These are phyloP conservation scores for Smutsia gigantea DNA, from an alignment of 2,797 vertebrate species.

Conservation along the genomic window DNA sequence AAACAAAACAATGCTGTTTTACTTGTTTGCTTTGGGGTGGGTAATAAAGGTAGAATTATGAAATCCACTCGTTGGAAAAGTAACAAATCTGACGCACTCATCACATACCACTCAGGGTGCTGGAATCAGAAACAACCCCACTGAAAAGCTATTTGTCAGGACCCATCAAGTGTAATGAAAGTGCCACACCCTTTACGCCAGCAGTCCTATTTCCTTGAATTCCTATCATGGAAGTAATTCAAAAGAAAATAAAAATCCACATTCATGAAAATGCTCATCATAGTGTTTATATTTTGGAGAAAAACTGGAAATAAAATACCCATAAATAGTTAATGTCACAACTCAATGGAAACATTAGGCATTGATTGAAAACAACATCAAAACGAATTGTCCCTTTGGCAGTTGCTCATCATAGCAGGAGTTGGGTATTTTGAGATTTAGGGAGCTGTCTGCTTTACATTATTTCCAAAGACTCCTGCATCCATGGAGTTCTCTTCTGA, in stretches of 20 bases:
- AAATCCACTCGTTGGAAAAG: conserved; percentile 9
- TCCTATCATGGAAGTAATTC: background rate
- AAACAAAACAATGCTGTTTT: background rate
- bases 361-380: background rate
- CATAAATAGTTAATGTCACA: background rate
- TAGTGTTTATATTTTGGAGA: background rate
- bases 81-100: background rate
- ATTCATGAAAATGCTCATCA: background rate
- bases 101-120: background rate
- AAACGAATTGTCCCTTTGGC: background rate
- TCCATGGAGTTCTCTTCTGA: background rate
- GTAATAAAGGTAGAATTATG: background rate
- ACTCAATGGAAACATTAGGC: background rate
- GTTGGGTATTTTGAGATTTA: background rate
- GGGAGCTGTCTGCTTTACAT: background rate
- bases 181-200: background rate
- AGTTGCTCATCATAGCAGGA: background rate
- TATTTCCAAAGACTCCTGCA: background rate
- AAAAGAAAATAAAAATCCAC: conserved; percentile 20
- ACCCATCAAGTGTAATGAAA: background rate
- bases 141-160: background rate
- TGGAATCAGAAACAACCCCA: background rate
- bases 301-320: background rate
- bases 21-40: background rate
- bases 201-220: background rate